Conservation (phyloP, 1,140 invertebrate genomes). For the Ceratitis capitata region DNA sequence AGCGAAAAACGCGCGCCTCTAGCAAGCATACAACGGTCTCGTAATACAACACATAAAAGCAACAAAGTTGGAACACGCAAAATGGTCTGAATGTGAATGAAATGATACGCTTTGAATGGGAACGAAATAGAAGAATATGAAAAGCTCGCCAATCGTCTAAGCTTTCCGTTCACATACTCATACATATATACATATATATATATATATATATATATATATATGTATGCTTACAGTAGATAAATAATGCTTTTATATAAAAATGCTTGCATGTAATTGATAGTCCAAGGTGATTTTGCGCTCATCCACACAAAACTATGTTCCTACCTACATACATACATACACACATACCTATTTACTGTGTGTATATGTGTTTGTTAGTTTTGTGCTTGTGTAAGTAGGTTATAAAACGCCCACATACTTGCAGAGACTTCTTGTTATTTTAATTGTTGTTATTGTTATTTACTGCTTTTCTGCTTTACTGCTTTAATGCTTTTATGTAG, state of each 20-base stretch:
- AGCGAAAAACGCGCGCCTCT: neutral
- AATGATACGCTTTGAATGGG: constrained; percentile 13
- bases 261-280: neutral
- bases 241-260: neutral
- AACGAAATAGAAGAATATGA: too few species aligned
- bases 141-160: neutral
- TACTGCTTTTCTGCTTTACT: too few species aligned
- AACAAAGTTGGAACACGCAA: neutral
- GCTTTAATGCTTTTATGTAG: too few species aligned
- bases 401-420: constrained; percentile 23
- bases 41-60: too few species aligned
- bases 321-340: too few species aligned
- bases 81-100: constrained; percentile 20
- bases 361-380: neutral
- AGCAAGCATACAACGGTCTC: neutral
- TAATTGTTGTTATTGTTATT: constrained; percentile 32
- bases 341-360: neutral
- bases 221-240: too few species aligned
- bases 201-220: too few species aligned
- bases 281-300: neutral
- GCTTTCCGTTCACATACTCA: neutral
- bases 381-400: constrained; percentile 18
- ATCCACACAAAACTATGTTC: too few species aligned
- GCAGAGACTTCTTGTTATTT: constrained; percentile 27
- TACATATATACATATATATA: neutral